Evolutionary conservation across 2,888 invertebrate species (phyloP).

Genomic region (Hetaerina titia): DNA sequence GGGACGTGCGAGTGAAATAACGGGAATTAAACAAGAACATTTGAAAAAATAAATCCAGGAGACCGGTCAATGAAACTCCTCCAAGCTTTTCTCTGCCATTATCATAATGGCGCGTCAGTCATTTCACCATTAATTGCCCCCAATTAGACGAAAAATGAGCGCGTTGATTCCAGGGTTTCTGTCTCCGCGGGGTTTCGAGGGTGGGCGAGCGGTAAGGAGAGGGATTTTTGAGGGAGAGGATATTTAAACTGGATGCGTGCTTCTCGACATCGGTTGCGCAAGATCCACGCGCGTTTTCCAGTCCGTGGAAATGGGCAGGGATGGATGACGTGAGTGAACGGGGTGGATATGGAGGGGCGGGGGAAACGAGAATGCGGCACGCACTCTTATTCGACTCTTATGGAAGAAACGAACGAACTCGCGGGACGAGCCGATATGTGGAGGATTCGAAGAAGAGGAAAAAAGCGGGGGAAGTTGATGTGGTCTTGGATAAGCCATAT

Average conservation of each 20-base stretch:
- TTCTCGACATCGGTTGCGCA: not conserved
- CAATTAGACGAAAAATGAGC: not conserved
- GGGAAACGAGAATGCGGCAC: not conserved
- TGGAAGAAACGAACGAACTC: not conserved
- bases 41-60: not conserved
- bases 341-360: not conserved
- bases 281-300: not conserved
- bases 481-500: not conserved
- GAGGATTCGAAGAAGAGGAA: not conserved
- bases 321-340: not conserved
- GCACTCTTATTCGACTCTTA: not conserved
- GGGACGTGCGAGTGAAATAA: not conserved
- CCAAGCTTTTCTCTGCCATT: not conserved
- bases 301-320: not conserved
- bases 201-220: not conserved
- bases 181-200: not conserved
- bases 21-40: not conserved
- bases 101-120: not conserved
- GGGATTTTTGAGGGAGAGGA: not conserved
- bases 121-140: not conserved
- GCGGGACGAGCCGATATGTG: not conserved
- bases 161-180: not conserved
- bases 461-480: not conserved
- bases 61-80: no score
- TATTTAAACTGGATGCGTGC: not conserved